phyloP scores from a whole-genome alignment of 2,888 invertebrate species.

The Drosophila mayaguana region DNA sequence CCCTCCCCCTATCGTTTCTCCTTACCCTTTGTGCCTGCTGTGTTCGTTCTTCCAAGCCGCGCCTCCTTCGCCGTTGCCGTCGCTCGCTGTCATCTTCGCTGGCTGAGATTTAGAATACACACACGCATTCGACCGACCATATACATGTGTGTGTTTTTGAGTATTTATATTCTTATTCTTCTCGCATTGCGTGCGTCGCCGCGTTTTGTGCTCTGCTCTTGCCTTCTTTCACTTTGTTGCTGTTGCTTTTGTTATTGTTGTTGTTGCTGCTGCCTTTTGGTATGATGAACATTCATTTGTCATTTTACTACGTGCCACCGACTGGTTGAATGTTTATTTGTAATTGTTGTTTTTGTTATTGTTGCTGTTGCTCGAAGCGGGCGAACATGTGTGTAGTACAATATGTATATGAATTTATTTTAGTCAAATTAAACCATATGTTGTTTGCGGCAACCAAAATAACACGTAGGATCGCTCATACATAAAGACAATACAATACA shows the following conservation, averaged over 20 bases:
- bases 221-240: constrained; percentile 49
- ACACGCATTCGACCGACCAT: constrained; percentile 1
- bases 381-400: constrained; percentile 68
- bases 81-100: constrained; percentile 45
- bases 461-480: constrained; percentile 72
- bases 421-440: constrained; percentile 73
- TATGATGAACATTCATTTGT: constrained; percentile 78
- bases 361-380: constrained; percentile 31
- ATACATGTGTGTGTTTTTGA: constrained; percentile 11
- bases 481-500: constrained; percentile 3
- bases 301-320: constrained; percentile 80
- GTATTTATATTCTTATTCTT: constrained; percentile 64
- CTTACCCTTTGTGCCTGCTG: constrained; percentile 30
- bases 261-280: constrained; percentile 38
- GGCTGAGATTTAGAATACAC: constrained; percentile 68
- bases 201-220: constrained; percentile 47
- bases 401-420: constrained; percentile 66
- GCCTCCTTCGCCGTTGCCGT: constrained; percentile 43
- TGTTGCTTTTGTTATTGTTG: constrained; percentile 16
- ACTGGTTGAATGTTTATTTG: constrained; percentile 76
- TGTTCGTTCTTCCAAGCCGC: constrained; percentile 48
- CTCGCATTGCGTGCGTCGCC: constrained; percentile 64
- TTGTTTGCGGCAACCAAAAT: constrained; percentile 72
- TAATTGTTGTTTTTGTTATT: constrained; percentile 52
- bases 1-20: constrained; percentile 12